phyloP scores from a whole-genome alignment of 2,888 invertebrate species.

The Oxyscelio sp. region DNA sequence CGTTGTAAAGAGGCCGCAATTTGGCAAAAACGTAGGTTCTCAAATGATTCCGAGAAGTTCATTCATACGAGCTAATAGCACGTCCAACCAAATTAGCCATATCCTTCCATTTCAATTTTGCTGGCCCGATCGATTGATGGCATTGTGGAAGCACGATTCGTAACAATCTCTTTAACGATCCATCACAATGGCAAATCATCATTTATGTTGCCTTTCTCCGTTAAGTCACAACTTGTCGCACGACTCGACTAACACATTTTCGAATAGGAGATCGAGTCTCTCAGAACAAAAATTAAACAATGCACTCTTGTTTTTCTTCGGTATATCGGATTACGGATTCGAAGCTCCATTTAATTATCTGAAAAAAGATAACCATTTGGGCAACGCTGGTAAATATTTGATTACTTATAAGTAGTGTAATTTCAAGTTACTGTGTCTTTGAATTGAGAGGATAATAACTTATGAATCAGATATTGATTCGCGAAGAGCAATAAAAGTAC shows the following conservation, averaged over 20 bases:
- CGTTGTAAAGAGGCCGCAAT: conserved; percentile 62
- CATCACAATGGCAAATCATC: conserved; percentile 27
- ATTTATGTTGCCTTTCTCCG: conserved; percentile 32
- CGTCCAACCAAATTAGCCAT: conserved; percentile 61
- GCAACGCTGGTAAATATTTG: not conserved
- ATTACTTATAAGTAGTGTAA: not conserved
- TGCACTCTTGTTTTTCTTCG: conserved; percentile 5
- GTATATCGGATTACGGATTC: conserved; percentile 11
- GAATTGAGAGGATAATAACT: conserved; percentile 28
- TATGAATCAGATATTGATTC: conserved; percentile 31
- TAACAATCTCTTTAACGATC: conserved; percentile 60
- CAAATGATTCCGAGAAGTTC: conserved; percentile 63
- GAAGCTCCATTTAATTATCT: conserved; percentile 23
- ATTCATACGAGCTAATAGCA: conserved; percentile 64
- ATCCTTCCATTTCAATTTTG: conserved; percentile 69
- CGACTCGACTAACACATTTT: conserved; percentile 15
- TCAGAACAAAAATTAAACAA: not conserved
- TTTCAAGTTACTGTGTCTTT: conserved; percentile 6
- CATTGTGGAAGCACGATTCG: conserved; percentile 36
- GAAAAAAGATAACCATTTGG: not conserved
- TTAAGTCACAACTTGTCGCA: conserved; percentile 48
- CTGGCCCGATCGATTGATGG: conserved; percentile 57
- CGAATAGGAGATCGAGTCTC: not conserved
- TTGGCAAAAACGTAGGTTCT: conserved; percentile 57
- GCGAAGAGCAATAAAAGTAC: conserved; percentile 42